These are phyloP conservation scores for Diachrysia chrysitis DNA, from an alignment of 2,888 invertebrate species.

Conservation along the genomic window DNA sequence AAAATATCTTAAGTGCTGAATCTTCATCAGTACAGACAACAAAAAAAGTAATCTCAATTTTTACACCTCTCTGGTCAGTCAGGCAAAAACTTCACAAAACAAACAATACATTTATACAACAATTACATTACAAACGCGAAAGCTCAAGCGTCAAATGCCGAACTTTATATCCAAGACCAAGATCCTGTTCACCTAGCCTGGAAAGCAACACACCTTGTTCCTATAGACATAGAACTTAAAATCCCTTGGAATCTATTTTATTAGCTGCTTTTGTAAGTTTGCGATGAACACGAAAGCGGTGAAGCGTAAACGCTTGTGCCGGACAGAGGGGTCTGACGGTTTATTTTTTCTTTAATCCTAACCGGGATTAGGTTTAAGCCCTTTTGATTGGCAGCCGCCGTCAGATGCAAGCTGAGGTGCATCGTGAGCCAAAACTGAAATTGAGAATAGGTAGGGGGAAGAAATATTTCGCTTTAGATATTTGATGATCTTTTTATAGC, in stretches of 20 bases:
- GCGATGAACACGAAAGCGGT: conserved; percentile 70
- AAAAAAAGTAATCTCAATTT: conserved; percentile 62
- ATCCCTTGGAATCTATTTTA: conserved; percentile 30
- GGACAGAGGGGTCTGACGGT: conserved; percentile 84
- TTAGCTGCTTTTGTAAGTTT: conserved; percentile 35
- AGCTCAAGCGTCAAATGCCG: conserved; percentile 86
- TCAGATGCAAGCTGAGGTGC: conserved; percentile 78
- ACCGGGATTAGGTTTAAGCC: conserved; percentile 87
- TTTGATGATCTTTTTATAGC: background rate
- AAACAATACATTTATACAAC: conserved; percentile 82
- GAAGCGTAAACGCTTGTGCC: conserved; percentile 86
- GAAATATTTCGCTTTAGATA: conserved; percentile 2
- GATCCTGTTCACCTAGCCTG: background rate
- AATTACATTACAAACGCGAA: conserved; percentile 85
- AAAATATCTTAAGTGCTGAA: conserved; percentile 29
- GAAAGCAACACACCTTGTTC: conserved; percentile 22
- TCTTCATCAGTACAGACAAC: conserved; percentile 37
- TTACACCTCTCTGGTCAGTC: conserved; percentile 71
- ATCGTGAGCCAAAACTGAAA: conserved; percentile 60
- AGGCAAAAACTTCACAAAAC: conserved; percentile 77
- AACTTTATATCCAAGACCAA: conserved; percentile 62
- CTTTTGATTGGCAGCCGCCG: conserved; percentile 88
- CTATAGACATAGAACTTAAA: conserved; percentile 52
- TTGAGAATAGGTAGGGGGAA: conserved; percentile 10
- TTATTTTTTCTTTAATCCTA: conserved; percentile 88